Evolutionary conservation across 2,113 vertebrate species (phyloP).

Genomic region (Piaya cayana): DNA sequence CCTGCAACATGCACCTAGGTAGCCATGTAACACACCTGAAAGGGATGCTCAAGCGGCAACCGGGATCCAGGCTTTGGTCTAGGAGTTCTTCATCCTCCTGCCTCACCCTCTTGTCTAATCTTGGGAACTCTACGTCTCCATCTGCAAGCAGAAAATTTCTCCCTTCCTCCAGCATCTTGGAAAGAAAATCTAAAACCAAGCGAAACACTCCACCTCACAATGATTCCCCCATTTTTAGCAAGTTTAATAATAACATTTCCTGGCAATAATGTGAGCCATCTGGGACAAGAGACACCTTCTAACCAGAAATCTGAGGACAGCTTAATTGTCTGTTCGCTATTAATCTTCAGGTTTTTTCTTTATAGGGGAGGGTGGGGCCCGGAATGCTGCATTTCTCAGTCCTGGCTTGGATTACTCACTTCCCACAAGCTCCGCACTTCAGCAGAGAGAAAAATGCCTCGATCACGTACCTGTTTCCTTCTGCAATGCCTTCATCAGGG

Average conservation of each 20-base stretch:
- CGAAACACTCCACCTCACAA: not conserved
- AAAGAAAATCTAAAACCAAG: not conserved
- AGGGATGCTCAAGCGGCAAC: not conserved
- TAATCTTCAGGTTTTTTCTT: not conserved
- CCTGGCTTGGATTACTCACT: not conserved
- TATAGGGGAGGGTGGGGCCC: conserved; percentile 24
- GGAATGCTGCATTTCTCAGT: conserved; percentile 2
- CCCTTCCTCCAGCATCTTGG: not conserved
- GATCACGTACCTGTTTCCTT: not conserved
- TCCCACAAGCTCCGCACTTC: not conserved
- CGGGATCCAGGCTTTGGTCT: not conserved
- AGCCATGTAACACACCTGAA: not conserved
- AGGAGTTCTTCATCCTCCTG: not conserved
- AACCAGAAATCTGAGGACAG: not conserved
- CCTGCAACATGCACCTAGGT: fast-evolving
- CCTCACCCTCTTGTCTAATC: not conserved
- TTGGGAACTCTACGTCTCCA: not conserved
- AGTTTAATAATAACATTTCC: not conserved
- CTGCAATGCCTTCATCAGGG: not conserved
- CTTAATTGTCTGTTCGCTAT: not conserved
- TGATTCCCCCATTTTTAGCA: fast-evolving
- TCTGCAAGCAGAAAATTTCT: not conserved
- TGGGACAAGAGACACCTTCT: not conserved
- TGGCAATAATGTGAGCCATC: not conserved
- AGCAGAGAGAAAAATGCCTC: not conserved